Percentiles rank a stretch among this genome's conserved stretches.
phyloP scores from a whole-genome alignment of 23 tunicate genomes.

The Phallusia fumigata region DNA sequence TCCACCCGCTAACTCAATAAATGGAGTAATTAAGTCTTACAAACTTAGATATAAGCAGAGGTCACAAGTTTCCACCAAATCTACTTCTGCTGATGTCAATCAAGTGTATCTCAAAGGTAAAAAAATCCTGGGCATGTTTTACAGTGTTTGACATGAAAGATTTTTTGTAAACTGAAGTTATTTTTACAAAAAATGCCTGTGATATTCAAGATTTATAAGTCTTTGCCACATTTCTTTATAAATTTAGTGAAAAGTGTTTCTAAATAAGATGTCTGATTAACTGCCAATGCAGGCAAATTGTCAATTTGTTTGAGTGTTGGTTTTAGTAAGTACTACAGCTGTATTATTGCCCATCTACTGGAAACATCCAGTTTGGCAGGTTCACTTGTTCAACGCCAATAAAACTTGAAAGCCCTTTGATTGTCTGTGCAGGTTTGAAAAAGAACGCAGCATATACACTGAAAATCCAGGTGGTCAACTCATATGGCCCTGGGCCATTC shows the following conservation, averaged over 20 bases:
- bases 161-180: not conserved
- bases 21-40: slow-evolving; percentile 29
- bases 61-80: not conserved
- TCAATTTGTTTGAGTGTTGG: too few relatives aligned
- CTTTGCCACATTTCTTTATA: too few relatives aligned
- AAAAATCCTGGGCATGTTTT: not conserved
- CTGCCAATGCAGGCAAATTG: too few relatives aligned
- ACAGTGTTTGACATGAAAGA: too few relatives aligned
- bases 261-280: too few relatives aligned
- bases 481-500: slow-evolving; percentile 9
- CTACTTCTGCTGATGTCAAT: not conserved
- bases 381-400: slow-evolving; percentile 6
- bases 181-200: too few relatives aligned
- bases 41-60: slow-evolving; percentile 28
- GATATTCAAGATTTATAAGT: too few relatives aligned
- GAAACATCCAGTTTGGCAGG: slow-evolving; percentile 22
- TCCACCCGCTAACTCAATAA: slow-evolving; percentile 19
- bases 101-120: slow-evolving; percentile 15
- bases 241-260: too few relatives aligned
- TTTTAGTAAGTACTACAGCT: too few relatives aligned
- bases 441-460: slow-evolving; percentile 4
- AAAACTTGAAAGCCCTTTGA: too few relatives aligned
- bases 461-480: not conserved
- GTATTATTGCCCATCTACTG: too few relatives aligned
- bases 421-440: not conserved